A percentile compares a stretch with the other conserved stretches of the same genome.
These are phyloP conservation scores for Scortum barcoo DNA, from an alignment of 2,113 vertebrate genomes.

Conservation along the genomic window DNA sequence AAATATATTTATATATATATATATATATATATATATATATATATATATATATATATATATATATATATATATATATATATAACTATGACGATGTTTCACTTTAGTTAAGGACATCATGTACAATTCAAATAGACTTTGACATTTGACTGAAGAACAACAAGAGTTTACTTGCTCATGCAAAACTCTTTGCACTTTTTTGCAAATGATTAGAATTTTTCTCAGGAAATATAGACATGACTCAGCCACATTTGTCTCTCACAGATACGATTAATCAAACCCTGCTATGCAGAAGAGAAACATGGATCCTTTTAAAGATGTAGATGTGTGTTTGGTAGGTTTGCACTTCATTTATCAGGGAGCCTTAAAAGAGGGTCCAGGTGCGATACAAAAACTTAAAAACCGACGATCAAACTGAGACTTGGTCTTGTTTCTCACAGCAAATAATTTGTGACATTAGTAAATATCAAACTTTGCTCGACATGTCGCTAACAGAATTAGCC, in stretches of 20 bases:
- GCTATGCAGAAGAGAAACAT: not conserved
- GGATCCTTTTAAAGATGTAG: not conserved
- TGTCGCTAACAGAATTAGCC: conserved; percentile 61
- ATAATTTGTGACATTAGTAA: conserved; percentile 17
- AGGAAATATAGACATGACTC: not conserved
- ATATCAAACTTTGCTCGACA: conserved; percentile 68
- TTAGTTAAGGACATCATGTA: not conserved
- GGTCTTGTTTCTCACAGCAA: not conserved
- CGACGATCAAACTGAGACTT: not conserved
- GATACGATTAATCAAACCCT: not conserved
- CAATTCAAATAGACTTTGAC: too few relatives aligned
- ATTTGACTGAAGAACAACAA: not conserved
- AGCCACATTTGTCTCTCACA: too few relatives aligned
- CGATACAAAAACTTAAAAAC: not conserved
- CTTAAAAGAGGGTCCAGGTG: not conserved
- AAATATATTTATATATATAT: too few relatives aligned
- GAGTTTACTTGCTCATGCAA: not conserved
- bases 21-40: too few relatives aligned
- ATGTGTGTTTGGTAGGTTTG: not conserved
- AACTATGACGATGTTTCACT: not conserved
- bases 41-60: too few relatives aligned
- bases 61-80: too few relatives aligned
- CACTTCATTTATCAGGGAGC: not conserved
- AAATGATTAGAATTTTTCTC: not conserved
- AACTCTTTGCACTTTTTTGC: not conserved